Conservation (phyloP, 2,888 invertebrate genomes). For the Tillus elongatus region DNA sequence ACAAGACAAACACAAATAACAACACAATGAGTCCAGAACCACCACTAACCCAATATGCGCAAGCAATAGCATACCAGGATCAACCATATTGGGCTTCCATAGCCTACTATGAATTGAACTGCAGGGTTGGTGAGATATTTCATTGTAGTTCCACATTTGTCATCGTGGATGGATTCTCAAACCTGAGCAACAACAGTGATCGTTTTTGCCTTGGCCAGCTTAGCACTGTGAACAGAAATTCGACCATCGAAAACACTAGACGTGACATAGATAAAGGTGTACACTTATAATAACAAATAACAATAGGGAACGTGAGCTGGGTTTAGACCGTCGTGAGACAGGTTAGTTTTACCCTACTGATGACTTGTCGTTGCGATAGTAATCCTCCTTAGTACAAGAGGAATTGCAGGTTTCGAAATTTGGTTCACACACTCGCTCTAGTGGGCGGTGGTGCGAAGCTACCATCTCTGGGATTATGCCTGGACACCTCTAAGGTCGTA, state of each 20-base stretch:
- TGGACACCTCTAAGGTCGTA: too few species aligned
- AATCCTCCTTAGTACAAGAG: too few species aligned
- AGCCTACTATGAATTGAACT: slow-evolving; percentile 95
- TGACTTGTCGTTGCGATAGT: too few species aligned
- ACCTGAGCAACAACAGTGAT: slow-evolving; percentile 89
- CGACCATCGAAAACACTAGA: slow-evolving; percentile 95
- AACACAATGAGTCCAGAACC: slow-evolving; percentile 34
- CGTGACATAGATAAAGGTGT: slow-evolving; percentile 95
- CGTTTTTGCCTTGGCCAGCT: slow-evolving; percentile 93
- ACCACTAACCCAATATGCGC: slow-evolving; percentile 56
- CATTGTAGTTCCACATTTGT: slow-evolving; percentile 82
- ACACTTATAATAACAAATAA: slow-evolving; percentile 74
- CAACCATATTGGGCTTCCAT: slow-evolving; percentile 94
- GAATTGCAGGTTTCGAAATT: too few species aligned
- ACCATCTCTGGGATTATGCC: too few species aligned
- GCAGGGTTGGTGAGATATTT: slow-evolving; percentile 91
- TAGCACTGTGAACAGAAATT: slow-evolving; percentile 95
- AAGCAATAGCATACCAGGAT: slow-evolving; percentile 79
- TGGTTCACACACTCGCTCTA: too few species aligned
- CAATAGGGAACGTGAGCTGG: too few species aligned
- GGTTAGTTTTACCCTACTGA: too few species aligned
- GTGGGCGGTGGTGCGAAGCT: too few species aligned
- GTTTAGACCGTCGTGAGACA: too few species aligned
- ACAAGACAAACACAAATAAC: slow-evolving; percentile 65
- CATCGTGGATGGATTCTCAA: slow-evolving; percentile 95